Conservation (phyloP, 2,888 invertebrate species). For the Pammene fasciana region DNA sequence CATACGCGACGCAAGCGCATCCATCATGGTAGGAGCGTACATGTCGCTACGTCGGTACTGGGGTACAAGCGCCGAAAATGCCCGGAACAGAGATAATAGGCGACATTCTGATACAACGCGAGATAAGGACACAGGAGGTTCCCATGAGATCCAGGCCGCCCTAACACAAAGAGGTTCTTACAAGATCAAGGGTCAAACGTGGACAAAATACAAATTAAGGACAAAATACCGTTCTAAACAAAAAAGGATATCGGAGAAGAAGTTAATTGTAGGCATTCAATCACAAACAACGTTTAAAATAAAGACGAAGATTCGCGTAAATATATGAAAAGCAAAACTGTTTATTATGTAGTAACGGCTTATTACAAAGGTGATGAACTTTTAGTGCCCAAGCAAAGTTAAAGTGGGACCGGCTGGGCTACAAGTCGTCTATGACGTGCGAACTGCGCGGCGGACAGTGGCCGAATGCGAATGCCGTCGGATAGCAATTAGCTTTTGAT, state of each 20-base stretch:
- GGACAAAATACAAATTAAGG: conserved; percentile 59
- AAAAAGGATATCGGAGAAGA: conserved; percentile 51
- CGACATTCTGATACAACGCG: conserved; percentile 79
- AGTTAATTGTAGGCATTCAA: conserved; percentile 50
- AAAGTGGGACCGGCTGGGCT: conserved; percentile 52
- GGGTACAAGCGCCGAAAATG: conserved; percentile 76
- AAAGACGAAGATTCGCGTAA: conserved; percentile 55
- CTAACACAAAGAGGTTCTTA: conserved; percentile 54
- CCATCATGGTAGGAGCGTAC: conserved; percentile 77
- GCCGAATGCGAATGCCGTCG: conserved; percentile 58
- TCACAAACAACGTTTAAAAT: conserved; percentile 49
- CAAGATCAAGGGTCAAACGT: conserved; percentile 70
- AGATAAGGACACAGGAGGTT: conserved; percentile 76
- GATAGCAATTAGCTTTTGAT: conserved; percentile 58
- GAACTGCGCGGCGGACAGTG: conserved; percentile 57
- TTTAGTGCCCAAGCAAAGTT: conserved; percentile 52
- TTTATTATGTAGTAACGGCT: conserved; percentile 48
- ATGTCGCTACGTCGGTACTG: conserved; percentile 68
- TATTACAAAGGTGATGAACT: conserved; percentile 45
- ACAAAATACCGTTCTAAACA: conserved; percentile 45
- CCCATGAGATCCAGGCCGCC: conserved; percentile 73
- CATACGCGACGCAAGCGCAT: conserved; percentile 68
- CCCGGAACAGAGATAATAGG: conserved; percentile 78
- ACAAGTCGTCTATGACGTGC: conserved; percentile 56
- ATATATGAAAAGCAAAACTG: conserved; percentile 51